Evolutionary conservation across 2,113 vertebrate species (phyloP).

Genomic region (Laticauda colubrina): DNA sequence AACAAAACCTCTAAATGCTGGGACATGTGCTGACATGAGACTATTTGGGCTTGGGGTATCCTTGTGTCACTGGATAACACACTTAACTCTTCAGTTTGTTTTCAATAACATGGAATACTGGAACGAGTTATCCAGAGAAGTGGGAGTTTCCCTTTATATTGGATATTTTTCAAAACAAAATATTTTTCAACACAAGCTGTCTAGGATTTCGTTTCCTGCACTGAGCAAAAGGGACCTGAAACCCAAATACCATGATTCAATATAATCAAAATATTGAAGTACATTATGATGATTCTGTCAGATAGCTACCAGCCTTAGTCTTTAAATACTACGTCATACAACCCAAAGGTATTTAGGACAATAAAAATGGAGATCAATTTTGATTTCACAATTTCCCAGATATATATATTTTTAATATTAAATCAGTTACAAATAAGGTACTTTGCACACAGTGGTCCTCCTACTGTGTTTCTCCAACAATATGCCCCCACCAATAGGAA

Average conservation of each 20-base stretch:
- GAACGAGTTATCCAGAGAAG: not conserved
- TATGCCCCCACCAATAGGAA: no score
- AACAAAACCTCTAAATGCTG: not conserved
- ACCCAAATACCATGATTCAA: not conserved
- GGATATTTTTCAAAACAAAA: not conserved
- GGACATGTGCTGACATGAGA: not conserved
- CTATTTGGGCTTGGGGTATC: not conserved
- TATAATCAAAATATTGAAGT: not conserved
- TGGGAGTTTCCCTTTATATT: not conserved
- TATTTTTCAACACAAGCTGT: not conserved
- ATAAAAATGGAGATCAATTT: not conserved
- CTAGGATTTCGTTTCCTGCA: not conserved
- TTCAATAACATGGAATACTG: not conserved
- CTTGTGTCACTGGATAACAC: not conserved
- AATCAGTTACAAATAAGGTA: not conserved
- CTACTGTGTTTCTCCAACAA: not conserved
- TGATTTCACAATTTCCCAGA: not conserved
- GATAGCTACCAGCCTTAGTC: not conserved
- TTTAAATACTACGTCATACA: not conserved
- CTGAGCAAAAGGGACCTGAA: not conserved
- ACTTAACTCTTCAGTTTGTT: not conserved
- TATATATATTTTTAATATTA: not conserved
- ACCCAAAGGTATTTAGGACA: not conserved
- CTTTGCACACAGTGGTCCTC: not conserved
- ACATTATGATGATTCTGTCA: not conserved